phyloP scores from a whole-genome alignment of 2,797 vertebrate genomes.

The Limosa lapponica region DNA sequence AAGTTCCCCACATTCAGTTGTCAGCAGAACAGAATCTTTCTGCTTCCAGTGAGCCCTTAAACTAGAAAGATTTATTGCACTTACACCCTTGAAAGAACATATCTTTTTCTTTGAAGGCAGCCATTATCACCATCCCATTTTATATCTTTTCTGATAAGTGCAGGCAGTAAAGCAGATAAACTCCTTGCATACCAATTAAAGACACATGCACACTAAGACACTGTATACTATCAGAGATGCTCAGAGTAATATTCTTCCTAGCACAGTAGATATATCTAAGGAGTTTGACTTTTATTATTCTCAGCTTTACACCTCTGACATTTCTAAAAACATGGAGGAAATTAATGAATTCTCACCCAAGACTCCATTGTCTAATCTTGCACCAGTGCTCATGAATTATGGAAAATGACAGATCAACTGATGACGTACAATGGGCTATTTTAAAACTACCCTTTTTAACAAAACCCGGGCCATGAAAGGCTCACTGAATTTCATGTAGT shows the following conservation, averaged over 20 bases:
- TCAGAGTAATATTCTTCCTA: slow-evolving; percentile 57
- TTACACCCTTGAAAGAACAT: slow-evolving; percentile 74
- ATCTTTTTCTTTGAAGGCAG: slow-evolving; percentile 74
- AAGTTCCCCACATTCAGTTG: slow-evolving; percentile 64
- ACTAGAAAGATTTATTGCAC: slow-evolving; percentile 77
- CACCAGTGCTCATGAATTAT: slow-evolving; percentile 63
- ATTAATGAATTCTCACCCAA: slow-evolving; percentile 59
- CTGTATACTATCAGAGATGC: slow-evolving; percentile 58
- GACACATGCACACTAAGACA: slow-evolving; percentile 45
- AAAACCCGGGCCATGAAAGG: background rate
- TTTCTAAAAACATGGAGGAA: slow-evolving; percentile 64
- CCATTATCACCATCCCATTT: slow-evolving; percentile 69
- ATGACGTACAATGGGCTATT: slow-evolving; percentile 33
- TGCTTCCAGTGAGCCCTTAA: slow-evolving; percentile 66
- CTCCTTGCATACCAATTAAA: slow-evolving; percentile 74
- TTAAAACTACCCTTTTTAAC: slow-evolving; percentile 17
- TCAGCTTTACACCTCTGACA: slow-evolving; percentile 69
- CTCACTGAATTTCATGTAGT: background rate
- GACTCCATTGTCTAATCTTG: slow-evolving; percentile 62
- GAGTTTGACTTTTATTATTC: slow-evolving; percentile 61
- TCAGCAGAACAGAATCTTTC: slow-evolving; percentile 57
- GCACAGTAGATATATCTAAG: slow-evolving; percentile 56
- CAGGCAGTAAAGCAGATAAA: slow-evolving; percentile 70
- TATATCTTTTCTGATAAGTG: slow-evolving; percentile 72
- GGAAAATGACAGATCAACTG: slow-evolving; percentile 59